phyloP scores from a whole-genome alignment of 2,797 vertebrate species.

The Hapalemur alaotrensis region DNA sequence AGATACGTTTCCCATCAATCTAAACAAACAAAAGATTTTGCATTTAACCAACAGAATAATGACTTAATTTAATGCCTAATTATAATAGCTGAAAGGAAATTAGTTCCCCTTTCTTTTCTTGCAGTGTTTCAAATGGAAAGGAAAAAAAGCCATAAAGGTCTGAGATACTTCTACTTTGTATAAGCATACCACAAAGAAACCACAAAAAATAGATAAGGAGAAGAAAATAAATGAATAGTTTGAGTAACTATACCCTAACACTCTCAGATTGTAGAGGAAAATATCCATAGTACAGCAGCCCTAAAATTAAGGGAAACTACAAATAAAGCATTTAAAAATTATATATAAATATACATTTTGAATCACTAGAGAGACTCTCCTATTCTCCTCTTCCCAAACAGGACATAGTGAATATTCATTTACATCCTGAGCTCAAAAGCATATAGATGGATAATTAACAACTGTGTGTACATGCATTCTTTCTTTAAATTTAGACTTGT shows the following conservation, averaged over 20 bases:
- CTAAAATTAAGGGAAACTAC: constrained; percentile 32
- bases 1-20: constrained; percentile 9
- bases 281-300: not conserved
- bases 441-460: not conserved
- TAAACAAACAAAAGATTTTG: constrained; percentile 41
- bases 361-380: not conserved
- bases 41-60: constrained; percentile 43
- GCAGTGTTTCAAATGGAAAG: constrained; percentile 32
- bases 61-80: constrained; percentile 62
- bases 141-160: not conserved
- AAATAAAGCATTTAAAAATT: constrained; percentile 34
- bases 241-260: not conserved
- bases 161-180: constrained; percentile 49
- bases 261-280: not conserved
- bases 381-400: not conserved
- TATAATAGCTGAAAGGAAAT: constrained; percentile 54
- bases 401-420: not conserved
- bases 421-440: not conserved
- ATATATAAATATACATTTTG: not conserved
- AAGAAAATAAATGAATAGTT: constrained; percentile 34
- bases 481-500: constrained; percentile 25
- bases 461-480: not conserved
- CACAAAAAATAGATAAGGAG: not conserved
- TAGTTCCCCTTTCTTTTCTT: not conserved
- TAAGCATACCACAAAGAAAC: constrained; percentile 24